Percentiles rank a stretch among this genome's conserved stretches.
Evolutionary conservation across 2,113 vertebrate genomes (phyloP).

Genomic region (Ammodytes dubius): DNA sequence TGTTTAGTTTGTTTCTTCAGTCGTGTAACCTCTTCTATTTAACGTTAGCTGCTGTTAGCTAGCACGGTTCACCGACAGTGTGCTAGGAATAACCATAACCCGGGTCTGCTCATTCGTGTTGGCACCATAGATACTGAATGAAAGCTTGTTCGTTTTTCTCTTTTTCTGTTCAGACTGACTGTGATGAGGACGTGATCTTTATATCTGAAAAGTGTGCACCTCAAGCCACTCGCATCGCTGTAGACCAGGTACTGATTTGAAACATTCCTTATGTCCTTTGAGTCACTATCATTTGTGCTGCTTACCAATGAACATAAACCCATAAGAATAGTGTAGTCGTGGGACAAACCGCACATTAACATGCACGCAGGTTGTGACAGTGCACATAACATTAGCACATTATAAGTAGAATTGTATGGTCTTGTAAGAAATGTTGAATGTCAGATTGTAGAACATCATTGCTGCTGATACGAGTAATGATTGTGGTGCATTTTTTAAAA

Average conservation of each 20-base stretch:
- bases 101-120: too few relatives aligned
- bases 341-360: too few relatives aligned
- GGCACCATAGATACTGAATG: background rate
- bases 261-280: background rate
- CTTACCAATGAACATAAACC: background rate
- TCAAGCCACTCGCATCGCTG: background rate
- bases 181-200: constrained; percentile 63
- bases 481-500: background rate
- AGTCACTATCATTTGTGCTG: background rate
- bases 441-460: background rate
- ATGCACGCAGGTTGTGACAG: background rate
- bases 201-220: constrained; percentile 37
- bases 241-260: constrained; percentile 55
- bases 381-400: background rate
- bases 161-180: constrained; percentile 53
- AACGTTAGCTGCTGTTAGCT: background rate
- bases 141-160: background rate
- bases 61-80: background rate
- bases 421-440: background rate
- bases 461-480: background rate
- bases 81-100: background rate
- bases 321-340: background rate
- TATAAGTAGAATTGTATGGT: background rate
- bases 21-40: background rate
- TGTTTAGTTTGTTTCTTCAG: background rate